A percentile compares a stretch with the other conserved stretches of the same genome.
phyloP scores from a whole-genome alignment of 2,113 vertebrate genomes.

The Entomyzon cyanotis region DNA sequence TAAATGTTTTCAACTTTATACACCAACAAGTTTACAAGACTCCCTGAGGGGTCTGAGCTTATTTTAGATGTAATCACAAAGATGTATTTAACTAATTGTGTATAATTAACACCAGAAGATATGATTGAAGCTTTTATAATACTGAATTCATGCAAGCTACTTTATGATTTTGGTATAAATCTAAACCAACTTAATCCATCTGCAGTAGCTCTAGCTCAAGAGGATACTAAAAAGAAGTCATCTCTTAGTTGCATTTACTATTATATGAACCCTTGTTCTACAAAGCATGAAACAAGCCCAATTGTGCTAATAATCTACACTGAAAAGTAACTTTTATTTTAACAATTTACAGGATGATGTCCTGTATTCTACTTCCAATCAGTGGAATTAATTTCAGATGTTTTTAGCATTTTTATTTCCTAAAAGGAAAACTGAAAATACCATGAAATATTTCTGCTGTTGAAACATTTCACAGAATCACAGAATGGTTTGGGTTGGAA shows the following conservation, averaged over 20 bases:
- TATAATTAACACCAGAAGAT: background rate
- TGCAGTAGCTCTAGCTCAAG: background rate
- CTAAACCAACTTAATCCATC: background rate
- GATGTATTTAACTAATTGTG: background rate
- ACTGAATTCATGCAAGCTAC: background rate
- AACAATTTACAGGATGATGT: background rate
- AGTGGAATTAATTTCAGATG: background rate
- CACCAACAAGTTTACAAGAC: background rate
- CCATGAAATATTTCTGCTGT: background rate
- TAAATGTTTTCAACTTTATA: background rate
- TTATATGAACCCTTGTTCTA: background rate
- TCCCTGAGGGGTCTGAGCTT: background rate
- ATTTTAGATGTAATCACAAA: slow-evolving; percentile 34
- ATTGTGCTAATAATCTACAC: background rate
- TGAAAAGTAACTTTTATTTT: background rate
- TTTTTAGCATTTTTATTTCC: background rate
- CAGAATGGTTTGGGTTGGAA: background rate
- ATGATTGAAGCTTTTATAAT: background rate
- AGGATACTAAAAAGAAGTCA: background rate
- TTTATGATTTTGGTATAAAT: background rate
- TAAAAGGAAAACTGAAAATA: background rate
- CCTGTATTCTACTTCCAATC: background rate
- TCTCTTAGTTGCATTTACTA: background rate
- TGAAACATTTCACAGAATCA: background rate
- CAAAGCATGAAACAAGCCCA: background rate